Percentiles rank a stretch among this genome's conserved stretches.
phyloP scores from a whole-genome alignment of 2,797 vertebrate species.

The Emys orbicularis region DNA sequence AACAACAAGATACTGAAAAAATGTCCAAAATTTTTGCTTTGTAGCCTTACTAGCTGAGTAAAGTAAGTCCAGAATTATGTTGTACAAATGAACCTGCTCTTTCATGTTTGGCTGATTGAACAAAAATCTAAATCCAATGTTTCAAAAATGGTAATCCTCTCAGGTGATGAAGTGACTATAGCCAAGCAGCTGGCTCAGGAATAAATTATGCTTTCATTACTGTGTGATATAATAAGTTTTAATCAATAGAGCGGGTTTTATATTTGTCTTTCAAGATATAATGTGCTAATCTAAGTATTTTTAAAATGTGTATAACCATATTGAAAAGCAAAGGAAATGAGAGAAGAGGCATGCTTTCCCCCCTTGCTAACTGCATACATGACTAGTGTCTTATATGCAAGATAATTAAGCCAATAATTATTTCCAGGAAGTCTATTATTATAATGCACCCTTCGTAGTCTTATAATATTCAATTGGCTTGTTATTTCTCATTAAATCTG shows the following conservation, averaged over 20 bases:
- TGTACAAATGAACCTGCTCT: not conserved
- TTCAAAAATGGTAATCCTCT: not conserved
- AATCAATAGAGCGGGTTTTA: not conserved
- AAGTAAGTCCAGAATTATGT: not conserved
- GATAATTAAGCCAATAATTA: conserved; percentile 21
- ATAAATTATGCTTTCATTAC: not conserved
- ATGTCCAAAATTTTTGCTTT: not conserved
- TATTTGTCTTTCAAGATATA: not conserved
- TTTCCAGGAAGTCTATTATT: not conserved
- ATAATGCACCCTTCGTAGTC: not conserved
- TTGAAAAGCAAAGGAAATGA: conserved; percentile 9
- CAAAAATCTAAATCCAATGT: not conserved
- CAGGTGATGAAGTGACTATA: not conserved
- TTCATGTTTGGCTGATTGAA: not conserved
- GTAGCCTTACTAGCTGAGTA: not conserved
- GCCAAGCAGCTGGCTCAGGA: not conserved
- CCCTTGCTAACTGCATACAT: not conserved
- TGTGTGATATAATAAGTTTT: not conserved
- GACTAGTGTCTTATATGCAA: conserved; percentile 2
- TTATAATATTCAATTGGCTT: not conserved
- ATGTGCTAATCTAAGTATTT: not conserved
- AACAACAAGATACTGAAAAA: not conserved
- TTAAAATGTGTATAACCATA: not conserved
- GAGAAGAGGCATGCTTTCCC: not conserved
- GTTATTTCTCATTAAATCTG: not conserved